These are phyloP conservation scores for Toxostoma redivivum DNA, from an alignment of 2,113 vertebrate genomes.

Conservation along the genomic window DNA sequence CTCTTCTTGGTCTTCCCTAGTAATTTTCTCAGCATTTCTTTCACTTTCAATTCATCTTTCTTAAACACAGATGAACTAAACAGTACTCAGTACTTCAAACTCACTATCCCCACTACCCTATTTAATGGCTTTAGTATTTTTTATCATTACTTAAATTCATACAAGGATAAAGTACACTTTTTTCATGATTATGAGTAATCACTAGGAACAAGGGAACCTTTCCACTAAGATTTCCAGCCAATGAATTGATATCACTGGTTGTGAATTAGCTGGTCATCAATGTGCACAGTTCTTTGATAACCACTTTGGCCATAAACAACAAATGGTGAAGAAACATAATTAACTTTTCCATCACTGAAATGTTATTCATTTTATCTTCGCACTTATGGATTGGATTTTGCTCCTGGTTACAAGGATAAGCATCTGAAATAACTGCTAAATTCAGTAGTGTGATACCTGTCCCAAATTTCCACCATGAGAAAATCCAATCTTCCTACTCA, in stretches of 20 bases:
- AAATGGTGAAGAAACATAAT: neutral
- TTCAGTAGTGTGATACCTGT: neutral
- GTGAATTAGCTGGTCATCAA: neutral
- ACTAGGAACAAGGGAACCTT: neutral
- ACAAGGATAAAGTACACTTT: neutral
- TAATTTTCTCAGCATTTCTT: neutral
- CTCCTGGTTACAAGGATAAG: neutral
- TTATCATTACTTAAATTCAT: neutral
- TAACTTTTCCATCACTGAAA: neutral
- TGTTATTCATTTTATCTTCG: neutral
- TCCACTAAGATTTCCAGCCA: neutral
- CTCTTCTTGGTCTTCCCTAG: neutral
- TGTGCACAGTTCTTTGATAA: neutral
- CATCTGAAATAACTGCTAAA: constrained; percentile 13
- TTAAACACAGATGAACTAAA: neutral
- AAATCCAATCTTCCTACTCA: neutral
- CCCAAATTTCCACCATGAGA: neutral
- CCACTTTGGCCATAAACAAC: neutral
- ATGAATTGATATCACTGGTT: neutral
- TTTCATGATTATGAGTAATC: neutral
- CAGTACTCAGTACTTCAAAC: neutral
- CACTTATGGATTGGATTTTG: neutral
- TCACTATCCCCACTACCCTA: too few relatives aligned
- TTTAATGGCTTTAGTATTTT: neutral
- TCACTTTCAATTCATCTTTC: neutral